Evolutionary conservation across 1,140 invertebrate species (phyloP), one percentile per base, ranked within the genome.

Genomic region (Bombus terrestris): DNA sequence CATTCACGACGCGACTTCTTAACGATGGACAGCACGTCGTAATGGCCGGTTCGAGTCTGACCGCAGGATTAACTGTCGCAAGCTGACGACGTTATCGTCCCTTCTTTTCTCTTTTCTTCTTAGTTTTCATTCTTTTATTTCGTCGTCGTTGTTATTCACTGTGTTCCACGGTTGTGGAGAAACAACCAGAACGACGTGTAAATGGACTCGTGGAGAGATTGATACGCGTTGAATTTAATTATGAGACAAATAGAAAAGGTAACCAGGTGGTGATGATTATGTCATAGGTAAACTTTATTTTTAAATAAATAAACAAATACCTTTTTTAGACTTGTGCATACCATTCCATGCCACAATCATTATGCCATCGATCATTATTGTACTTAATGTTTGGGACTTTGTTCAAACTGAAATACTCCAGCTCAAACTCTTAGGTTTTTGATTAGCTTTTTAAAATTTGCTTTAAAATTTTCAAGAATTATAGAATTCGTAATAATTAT

Each of bases 1-100:
- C 85, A 90, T 87, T 90, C 81, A 89, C 66, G 32, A 57, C 37
- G 71, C 43, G 62, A 83, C 59, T 75, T 80, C 66, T 75, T 81
- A 77, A 77, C 75, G 80, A 79, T 59, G 25, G 39, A 86, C 47
- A 71, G 57, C 69, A 80, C 64, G 73, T 32, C 53, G 66, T 84
- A 62, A 80, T 84, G 68, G 73, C 37, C 57, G 62, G 62, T 57
- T 59, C 53, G 37, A 85, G 73, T 62, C 62, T 43, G 66, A 59
- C n/a, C 3, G 28, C 39, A 13, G 62, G 72, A 83, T 83, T 83
- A 81, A 74, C 85, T 62, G 73, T 83, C 59, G 12, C 74, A 10
- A 28, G 1, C 41, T 57, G 73, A 86, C 64, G 85, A 86, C 57
- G 47, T 83, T 71, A 83, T 83, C 81, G 47, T 28, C 37, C n/a